These are phyloP conservation scores for Apogon talboti DNA, from an alignment of 2,797 vertebrate species.

Conservation along the genomic window DNA sequence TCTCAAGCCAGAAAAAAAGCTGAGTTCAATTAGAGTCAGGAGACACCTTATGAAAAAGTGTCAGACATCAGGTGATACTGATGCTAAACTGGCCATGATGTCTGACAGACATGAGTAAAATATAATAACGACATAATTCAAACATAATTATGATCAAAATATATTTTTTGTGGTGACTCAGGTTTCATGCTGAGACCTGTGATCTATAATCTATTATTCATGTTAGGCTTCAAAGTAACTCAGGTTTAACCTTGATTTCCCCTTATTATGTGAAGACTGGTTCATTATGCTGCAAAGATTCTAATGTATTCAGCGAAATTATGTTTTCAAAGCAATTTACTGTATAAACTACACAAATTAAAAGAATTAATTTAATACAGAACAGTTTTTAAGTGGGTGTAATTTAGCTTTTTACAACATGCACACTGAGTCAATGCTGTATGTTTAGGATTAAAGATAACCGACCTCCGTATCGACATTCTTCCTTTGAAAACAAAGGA, in stretches of 20 bases:
- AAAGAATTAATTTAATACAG: too few species aligned
- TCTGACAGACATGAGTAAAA: conserved; percentile 9
- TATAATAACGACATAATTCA: conserved; percentile 1
- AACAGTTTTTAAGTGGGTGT: not conserved
- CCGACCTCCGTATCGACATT: not conserved
- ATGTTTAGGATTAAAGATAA: not conserved
- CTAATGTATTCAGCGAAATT: too few species aligned
- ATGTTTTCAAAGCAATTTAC: too few species aligned
- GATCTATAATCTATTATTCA: conserved; percentile 6
- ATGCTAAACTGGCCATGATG: not conserved
- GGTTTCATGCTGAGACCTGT: not conserved
- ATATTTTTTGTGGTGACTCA: too few species aligned
- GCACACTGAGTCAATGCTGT: not conserved
- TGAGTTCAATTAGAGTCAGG: conserved; percentile 23
- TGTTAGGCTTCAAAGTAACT: not conserved
- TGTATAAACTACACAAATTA: too few species aligned
- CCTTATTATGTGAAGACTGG: not conserved
- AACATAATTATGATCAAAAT: not conserved
- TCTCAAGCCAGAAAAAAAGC: conserved; percentile 16
- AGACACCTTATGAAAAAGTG: not conserved
- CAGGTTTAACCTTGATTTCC: conserved; percentile 11
- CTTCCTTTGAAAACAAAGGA: not conserved
- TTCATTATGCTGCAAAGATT: not conserved
- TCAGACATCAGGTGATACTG: conserved; percentile 8
- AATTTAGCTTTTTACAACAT: not conserved